A percentile compares a stretch with the other conserved stretches of the same genome.
phyloP scores from a whole-genome alignment of 2,113 vertebrate species.

The Mesembrinibis cayennensis region DNA sequence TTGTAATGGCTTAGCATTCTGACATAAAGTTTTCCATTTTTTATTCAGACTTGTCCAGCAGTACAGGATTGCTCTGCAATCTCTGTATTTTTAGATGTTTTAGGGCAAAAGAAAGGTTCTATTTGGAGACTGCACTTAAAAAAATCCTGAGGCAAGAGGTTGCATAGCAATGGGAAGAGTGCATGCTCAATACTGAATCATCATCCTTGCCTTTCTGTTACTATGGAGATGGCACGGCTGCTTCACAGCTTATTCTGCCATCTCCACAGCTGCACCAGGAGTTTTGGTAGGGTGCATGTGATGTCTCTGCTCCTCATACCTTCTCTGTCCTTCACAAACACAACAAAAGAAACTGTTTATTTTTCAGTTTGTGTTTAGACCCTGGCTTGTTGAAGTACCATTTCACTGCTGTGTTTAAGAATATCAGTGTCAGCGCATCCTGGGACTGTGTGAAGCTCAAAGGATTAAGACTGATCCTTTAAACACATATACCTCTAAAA shows the following conservation, averaged over 20 bases:
- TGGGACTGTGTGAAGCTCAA: not conserved
- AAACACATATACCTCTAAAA: not conserved
- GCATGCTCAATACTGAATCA: not conserved
- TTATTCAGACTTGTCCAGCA: not conserved
- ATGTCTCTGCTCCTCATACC: constrained; percentile 3
- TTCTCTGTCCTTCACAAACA: constrained; percentile 4
- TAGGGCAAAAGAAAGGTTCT: not conserved
- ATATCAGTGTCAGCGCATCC: not conserved
- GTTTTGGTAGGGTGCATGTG: constrained; percentile 23
- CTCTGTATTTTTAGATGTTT: not conserved
- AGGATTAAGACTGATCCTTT: not conserved
- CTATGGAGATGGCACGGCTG: constrained; percentile 57
- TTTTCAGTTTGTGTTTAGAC: not conserved
- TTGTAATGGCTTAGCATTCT: not conserved
- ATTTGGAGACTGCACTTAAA: not conserved
- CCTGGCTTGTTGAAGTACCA: not conserved
- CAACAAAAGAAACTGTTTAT: not conserved
- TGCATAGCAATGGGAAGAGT: constrained; percentile 23
- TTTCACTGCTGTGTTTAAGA: not conserved
- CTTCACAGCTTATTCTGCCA: not conserved
- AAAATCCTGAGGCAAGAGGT: constrained; percentile 30
- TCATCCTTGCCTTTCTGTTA: constrained; percentile 24
- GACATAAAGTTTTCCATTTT: not conserved
- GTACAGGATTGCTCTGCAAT: not conserved
- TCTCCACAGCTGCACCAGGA: constrained; percentile 51